Conservation (phyloP, 2,797 vertebrate genomes). For the Scyliorhinus canicula region DNA sequence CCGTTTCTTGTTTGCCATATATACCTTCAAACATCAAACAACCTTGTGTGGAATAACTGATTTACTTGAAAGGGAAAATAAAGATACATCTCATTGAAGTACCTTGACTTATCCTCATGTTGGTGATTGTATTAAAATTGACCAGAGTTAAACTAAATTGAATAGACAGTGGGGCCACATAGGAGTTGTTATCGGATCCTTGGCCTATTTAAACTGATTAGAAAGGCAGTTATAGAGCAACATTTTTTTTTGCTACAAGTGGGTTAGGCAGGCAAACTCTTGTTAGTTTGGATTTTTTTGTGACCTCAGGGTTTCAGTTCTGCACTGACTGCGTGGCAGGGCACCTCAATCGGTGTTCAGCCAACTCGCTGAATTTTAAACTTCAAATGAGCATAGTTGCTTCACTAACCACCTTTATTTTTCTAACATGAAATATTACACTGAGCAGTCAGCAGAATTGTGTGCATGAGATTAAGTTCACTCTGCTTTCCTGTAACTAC, state of each 20-base stretch:
- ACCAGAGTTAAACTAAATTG: not conserved
- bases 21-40: not conserved
- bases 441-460: not conserved
- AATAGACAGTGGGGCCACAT: not conserved
- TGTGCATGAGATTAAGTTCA: not conserved
- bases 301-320: not conserved
- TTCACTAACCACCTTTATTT: not conserved
- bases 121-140: not conserved
- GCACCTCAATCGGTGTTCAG: not conserved
- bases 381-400: not conserved
- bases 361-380: not conserved
- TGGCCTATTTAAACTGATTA: not conserved
- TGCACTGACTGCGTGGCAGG: not conserved
- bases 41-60: not conserved
- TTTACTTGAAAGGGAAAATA: not conserved
- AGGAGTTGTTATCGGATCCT: not conserved
- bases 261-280: not conserved
- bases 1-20: not conserved
- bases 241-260: not conserved
- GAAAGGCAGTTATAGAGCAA: not conserved
- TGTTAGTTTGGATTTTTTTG: not conserved
- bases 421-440: not conserved
- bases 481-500: not conserved
- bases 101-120: not conserved
- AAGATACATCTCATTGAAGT: not conserved